phyloP scores from a whole-genome alignment of 2,888 invertebrate genomes.

The Epirrhoe alternata region DNA sequence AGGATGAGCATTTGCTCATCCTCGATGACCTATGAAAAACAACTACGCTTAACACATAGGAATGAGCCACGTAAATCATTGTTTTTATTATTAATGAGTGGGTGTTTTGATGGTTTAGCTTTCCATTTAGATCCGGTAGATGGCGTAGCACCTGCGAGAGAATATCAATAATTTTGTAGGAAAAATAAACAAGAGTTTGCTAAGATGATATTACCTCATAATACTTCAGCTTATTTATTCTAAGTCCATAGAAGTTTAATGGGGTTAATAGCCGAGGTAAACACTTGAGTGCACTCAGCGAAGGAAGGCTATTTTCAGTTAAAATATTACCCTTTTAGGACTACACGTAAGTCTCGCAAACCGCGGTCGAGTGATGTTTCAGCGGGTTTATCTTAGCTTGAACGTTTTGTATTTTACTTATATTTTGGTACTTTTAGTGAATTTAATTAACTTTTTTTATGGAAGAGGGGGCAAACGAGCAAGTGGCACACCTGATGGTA shows the following conservation, averaged over 20 bases:
- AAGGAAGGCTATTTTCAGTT: slow-evolving; percentile 68
- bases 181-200: slow-evolving; percentile 4
- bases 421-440: neutral
- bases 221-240: slow-evolving; percentile 28
- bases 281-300: slow-evolving; percentile 72
- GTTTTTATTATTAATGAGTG: no score
- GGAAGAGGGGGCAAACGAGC: no score
- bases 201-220: slow-evolving; percentile 23
- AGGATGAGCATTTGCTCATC: no score
- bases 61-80: no score
- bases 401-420: slow-evolving; percentile 28
- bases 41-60: no score
- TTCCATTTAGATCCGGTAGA: no score
- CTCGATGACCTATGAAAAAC: no score
- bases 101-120: no score
- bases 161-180: neutral
- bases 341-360: slow-evolving; percentile 64
- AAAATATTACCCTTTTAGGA: slow-evolving; percentile 81
- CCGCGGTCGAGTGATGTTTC: slow-evolving; percentile 58
- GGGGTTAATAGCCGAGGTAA: slow-evolving; percentile 72
- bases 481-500: no score
- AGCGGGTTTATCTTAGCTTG: slow-evolving; percentile 43
- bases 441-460: no score
- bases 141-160: no score
- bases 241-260: slow-evolving; percentile 55